Percentiles rank a stretch among this genome's conserved stretches.
Evolutionary conservation across 2,113 vertebrate genomes (phyloP).

Genomic region (Pongo abelii): DNA sequence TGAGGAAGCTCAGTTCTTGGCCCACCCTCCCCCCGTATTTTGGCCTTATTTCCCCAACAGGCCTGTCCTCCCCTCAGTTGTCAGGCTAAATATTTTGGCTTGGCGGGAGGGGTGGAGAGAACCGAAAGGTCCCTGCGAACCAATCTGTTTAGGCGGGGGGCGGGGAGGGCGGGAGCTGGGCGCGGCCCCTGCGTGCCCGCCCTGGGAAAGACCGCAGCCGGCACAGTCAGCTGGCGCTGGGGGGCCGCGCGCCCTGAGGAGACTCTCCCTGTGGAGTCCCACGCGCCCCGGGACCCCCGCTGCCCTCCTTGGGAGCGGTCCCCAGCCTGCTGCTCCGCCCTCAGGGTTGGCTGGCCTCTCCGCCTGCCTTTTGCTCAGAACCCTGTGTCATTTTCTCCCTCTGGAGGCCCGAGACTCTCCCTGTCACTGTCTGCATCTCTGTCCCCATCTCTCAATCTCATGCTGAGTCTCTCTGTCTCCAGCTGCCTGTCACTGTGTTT

Average conservation of each 20-base stretch:
- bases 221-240: not conserved
- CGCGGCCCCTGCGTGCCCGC: not conserved
- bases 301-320: not conserved
- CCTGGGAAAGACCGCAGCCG: accelerated
- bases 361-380: not conserved
- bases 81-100: constrained; percentile 80
- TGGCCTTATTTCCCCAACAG: constrained; percentile 78
- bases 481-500: not conserved
- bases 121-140: not conserved
- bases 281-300: not conserved
- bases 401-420: not conserved
- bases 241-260: not conserved
- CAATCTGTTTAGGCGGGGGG: constrained; percentile 9
- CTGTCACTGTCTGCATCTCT: not conserved
- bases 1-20: not conserved
- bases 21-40: not conserved
- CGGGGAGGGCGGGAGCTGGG: constrained; percentile 20
- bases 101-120: constrained; percentile 48
- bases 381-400: not conserved
- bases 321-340: not conserved
- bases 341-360: too few relatives aligned
- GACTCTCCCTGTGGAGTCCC: not conserved
- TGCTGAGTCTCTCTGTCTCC: not conserved
- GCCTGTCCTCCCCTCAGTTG: constrained; percentile 61
- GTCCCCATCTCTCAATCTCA: not conserved